phyloP scores from a whole-genome alignment of 2,888 invertebrate species.

The Caenorhabditis sinica region DNA sequence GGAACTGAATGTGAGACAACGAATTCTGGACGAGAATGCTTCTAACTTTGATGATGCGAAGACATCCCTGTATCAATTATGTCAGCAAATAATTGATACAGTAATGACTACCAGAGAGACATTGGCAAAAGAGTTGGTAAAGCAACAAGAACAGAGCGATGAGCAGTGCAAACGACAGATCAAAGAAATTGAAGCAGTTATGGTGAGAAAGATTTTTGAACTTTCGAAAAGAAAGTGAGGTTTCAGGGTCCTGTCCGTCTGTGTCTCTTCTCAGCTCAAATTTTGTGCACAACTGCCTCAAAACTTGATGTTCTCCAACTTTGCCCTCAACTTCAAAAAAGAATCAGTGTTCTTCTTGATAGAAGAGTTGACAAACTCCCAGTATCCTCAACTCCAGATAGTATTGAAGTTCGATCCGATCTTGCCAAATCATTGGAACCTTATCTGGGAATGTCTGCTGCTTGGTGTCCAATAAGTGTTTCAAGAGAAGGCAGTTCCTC shows the following conservation, averaged over 20 bases:
- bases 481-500: slow-evolving; percentile 64
- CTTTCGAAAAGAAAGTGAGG: neutral
- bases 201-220: slow-evolving; percentile 60
- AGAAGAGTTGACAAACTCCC: slow-evolving; percentile 56
- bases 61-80: slow-evolving; percentile 86
- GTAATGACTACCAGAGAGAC: slow-evolving; percentile 87
- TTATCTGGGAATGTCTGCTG: slow-evolving; percentile 71
- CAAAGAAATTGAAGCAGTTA: slow-evolving; percentile 63
- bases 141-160: slow-evolving; percentile 70
- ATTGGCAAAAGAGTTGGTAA: slow-evolving; percentile 87
- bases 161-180: slow-evolving; percentile 73
- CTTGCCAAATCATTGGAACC: slow-evolving; percentile 71
- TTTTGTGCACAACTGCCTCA: slow-evolving; percentile 88
- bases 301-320: slow-evolving; percentile 89
- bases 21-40: slow-evolving; percentile 88
- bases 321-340: slow-evolving; percentile 73
- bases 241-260: slow-evolving; percentile 86
- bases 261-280: slow-evolving; percentile 88
- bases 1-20: slow-evolving; percentile 88
- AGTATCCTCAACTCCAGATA: slow-evolving; percentile 43
- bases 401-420: slow-evolving; percentile 62
- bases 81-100: slow-evolving; percentile 88
- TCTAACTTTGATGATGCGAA: slow-evolving; percentile 86
- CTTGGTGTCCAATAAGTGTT: slow-evolving; percentile 71
- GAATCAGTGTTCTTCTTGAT: slow-evolving; percentile 74